These are phyloP conservation scores for Leptinotarsa tumamoca DNA, from an alignment of 2,888 invertebrate genomes.

Conservation along the genomic window DNA sequence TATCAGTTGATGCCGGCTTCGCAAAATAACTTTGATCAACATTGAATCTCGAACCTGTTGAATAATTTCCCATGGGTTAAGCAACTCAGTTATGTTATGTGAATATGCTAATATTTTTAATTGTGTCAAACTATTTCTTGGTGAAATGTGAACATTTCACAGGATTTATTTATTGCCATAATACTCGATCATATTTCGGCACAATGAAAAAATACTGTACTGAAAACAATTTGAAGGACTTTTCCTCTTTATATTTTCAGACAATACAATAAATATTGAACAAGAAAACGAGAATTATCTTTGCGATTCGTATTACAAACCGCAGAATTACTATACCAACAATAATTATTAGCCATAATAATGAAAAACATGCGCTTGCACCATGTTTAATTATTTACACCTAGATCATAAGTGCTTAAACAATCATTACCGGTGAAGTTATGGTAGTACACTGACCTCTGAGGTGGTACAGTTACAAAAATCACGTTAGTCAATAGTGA, in stretches of 20 bases:
- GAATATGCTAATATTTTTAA: too few species aligned
- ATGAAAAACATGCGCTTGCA: background rate
- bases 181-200: too few species aligned
- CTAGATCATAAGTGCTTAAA: slow-evolving; percentile 6
- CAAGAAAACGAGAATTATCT: background rate
- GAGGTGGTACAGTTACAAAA: background rate
- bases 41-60: too few species aligned
- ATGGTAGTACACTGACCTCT: background rate
- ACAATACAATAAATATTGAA: background rate
- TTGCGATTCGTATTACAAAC: background rate
- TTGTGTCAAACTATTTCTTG: too few species aligned
- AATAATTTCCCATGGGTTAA: too few species aligned
- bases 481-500: background rate
- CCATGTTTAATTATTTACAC: slow-evolving; percentile 13
- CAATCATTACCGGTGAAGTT: background rate
- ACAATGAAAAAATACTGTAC: too few species aligned
- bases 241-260: background rate
- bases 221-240: too few species aligned
- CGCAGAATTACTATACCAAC: background rate
- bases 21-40: too few species aligned
- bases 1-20: too few species aligned
- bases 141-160: too few species aligned
- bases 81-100: too few species aligned
- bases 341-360: background rate
- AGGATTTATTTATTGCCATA: too few species aligned